These are phyloP conservation scores for Parthenolecanium corni DNA, from an alignment of 2,888 invertebrate genomes.

Conservation along the genomic window DNA sequence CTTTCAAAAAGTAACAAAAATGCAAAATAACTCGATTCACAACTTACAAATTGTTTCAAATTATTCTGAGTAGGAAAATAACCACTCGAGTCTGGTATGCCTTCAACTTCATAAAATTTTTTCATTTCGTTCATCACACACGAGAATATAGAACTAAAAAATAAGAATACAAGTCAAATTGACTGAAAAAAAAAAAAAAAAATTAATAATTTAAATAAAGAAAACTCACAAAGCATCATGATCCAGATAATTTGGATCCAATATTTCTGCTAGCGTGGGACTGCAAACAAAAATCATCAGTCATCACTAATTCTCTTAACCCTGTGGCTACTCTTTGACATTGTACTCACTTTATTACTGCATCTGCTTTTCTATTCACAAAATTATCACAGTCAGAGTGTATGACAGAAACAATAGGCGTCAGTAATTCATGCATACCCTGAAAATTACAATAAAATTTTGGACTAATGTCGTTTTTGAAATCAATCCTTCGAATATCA, in stretches of 20 bases:
- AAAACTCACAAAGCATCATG: constrained; percentile 68
- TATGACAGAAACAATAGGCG: constrained; percentile 64
- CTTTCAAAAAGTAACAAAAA: too few relatives aligned
- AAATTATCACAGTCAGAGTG: constrained; percentile 61
- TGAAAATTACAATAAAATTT: constrained; percentile 35
- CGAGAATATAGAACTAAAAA: constrained; percentile 49
- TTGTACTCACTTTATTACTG: constrained; percentile 25
- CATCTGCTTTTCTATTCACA: constrained; percentile 12
- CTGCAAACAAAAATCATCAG: constrained; percentile 40
- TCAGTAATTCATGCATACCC: constrained; percentile 80
- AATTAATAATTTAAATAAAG: constrained; percentile 31
- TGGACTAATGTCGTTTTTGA: too few relatives aligned
- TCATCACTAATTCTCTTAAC: not conserved
- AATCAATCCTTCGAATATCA: not conserved
- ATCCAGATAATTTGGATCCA: constrained; percentile 58
- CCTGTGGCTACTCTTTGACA: not conserved
- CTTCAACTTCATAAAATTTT: constrained; percentile 50
- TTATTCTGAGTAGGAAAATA: constrained; percentile 39
- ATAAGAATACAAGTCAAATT: constrained; percentile 26
- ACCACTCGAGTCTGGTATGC: constrained; percentile 44
- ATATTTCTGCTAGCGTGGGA: constrained; percentile 49
- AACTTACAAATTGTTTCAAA: not conserved
- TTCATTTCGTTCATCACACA: constrained; percentile 53
- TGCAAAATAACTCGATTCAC: too few relatives aligned
- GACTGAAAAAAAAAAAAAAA: not conserved